These are phyloP conservation scores for Epizoanthus illoricatus DNA, from an alignment of 92 coral and sea anemone species.

Conservation along the genomic window DNA sequence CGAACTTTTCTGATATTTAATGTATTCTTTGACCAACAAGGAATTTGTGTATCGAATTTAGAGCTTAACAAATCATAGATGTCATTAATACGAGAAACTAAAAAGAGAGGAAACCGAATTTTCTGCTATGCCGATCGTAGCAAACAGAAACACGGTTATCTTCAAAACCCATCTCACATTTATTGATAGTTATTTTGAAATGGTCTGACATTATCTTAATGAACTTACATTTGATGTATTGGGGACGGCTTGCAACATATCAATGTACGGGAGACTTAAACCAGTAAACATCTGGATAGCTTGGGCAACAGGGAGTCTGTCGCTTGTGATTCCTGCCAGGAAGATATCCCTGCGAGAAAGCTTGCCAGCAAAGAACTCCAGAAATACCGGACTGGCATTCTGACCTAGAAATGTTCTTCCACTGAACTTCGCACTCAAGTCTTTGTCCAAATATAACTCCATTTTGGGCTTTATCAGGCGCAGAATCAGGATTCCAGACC, in stretches of 20 bases:
- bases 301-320: constrained; percentile 57
- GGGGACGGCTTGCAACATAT: constrained; percentile 51
- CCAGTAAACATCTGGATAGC: constrained; percentile 71
- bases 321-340: constrained; percentile 74
- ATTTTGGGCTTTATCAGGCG: constrained; percentile 74
- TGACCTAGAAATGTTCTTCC: constrained; percentile 65
- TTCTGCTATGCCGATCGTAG: too few species aligned
- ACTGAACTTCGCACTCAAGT: constrained; percentile 72
- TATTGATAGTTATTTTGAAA: too few species aligned
- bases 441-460: constrained; percentile 68
- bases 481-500: constrained; percentile 63
- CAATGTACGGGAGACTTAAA: constrained; percentile 64
- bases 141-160: too few species aligned
- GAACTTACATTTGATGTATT: constrained; percentile 58
- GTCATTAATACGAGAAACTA: too few species aligned
- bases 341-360: constrained; percentile 51
- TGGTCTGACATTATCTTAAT: neutral
- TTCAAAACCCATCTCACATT: too few species aligned
- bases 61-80: too few species aligned
- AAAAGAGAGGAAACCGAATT: too few species aligned
- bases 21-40: too few species aligned
- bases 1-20: too few species aligned
- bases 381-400: constrained; percentile 54
- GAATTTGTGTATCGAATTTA: too few species aligned
- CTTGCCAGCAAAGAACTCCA: constrained; percentile 80